A percentile compares a stretch with the other conserved stretches of the same genome.
Conservation (phyloP, 2,888 invertebrate species). For the Sphecodes monilicornis region DNA sequence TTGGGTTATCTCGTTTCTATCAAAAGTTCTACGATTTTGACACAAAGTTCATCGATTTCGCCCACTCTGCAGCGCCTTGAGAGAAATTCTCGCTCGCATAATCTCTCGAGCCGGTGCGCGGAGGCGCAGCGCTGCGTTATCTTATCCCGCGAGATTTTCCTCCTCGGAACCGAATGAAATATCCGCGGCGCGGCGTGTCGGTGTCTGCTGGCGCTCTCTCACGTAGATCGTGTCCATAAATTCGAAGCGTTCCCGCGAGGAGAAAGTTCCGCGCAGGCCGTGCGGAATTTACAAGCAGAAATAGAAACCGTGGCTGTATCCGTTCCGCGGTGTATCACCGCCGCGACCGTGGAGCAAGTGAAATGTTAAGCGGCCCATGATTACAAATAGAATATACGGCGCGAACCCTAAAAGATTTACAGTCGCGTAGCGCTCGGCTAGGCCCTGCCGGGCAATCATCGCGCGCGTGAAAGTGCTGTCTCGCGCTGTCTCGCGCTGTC, state of each 20-base stretch:
- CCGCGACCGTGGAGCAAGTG: slow-evolving; percentile 44
- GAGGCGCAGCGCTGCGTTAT: slow-evolving; percentile 12
- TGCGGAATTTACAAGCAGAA: slow-evolving; percentile 60
- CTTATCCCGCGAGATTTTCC: slow-evolving; percentile 34
- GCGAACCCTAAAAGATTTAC: slow-evolving; percentile 55
- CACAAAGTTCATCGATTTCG: too few species aligned
- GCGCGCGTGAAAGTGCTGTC: slow-evolving; percentile 14
- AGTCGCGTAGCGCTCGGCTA: slow-evolving; percentile 17
- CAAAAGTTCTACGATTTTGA: too few species aligned
- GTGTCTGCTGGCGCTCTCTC: slow-evolving; percentile 23
- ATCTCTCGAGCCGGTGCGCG: background rate
- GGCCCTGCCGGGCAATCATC: slow-evolving; percentile 2
- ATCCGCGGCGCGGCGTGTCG: slow-evolving; percentile 23
- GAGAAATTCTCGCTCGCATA: background rate
- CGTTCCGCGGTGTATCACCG: slow-evolving; percentile 37
- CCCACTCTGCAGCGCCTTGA: background rate
- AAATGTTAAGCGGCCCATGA: slow-evolving; percentile 55
- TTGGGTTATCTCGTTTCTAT: too few species aligned
- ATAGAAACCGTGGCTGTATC: slow-evolving; percentile 52
- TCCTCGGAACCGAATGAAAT: slow-evolving; percentile 34
- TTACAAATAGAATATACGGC: slow-evolving; percentile 51
- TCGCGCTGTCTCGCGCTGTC: background rate
- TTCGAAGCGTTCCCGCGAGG: slow-evolving; percentile 55
- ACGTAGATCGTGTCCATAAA: slow-evolving; percentile 55
- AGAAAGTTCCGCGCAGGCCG: slow-evolving; percentile 53